Evolutionary conservation across 2,797 vertebrate genomes (phyloP), one percentile per base, ranked within the genome.

Genomic region (Mormyrus proboscirostris): DNA sequence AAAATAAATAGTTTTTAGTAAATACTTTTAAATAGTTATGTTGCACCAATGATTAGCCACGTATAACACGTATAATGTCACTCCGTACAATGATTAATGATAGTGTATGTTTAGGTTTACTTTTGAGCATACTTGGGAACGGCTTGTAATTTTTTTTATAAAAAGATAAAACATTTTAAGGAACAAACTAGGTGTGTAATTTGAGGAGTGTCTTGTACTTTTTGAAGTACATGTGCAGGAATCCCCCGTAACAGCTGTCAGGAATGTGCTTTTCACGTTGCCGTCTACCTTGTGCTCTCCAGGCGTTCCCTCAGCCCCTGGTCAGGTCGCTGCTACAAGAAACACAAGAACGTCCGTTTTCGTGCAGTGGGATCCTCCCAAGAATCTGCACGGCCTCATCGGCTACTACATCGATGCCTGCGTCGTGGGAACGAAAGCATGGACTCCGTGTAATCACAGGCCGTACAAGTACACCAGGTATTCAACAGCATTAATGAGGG

Each of bases 371-470:
- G 97, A 97, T 3, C 88, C 94, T 82, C 96, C 98, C 5, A 98
- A 97, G 91, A 94, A 95, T 0, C 94, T 91, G 53, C 97, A 96
- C 14, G 94, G 95, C 92, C 95, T 99, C 2, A 94, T 99, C 88
- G 98, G 98, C 14, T 99, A 99, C 92, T 99, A 99, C 53, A 96
- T 99, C 82, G 98, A 99, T 2, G 97, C 95, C 83, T 97, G 96
- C 0, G 91, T 96, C 1, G 95, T 93, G 0, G 98, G 98, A 49
- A 95, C 97, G 90, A 97, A 97, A 91, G 89, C 76, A 10, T 99
- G 98, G 98, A 96, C 97, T 62, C 93, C 98, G 0, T 98, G 97
- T 83, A 99, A 98, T 93, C 97, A 99, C 93, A 99, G 98, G 89
- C 98, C 98, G 86, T 96, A 98, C 89, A 62, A 62, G 57, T 3